Conservation (phyloP, 2,797 vertebrate genomes). For the Microctenopoma stevenorrisi region DNA sequence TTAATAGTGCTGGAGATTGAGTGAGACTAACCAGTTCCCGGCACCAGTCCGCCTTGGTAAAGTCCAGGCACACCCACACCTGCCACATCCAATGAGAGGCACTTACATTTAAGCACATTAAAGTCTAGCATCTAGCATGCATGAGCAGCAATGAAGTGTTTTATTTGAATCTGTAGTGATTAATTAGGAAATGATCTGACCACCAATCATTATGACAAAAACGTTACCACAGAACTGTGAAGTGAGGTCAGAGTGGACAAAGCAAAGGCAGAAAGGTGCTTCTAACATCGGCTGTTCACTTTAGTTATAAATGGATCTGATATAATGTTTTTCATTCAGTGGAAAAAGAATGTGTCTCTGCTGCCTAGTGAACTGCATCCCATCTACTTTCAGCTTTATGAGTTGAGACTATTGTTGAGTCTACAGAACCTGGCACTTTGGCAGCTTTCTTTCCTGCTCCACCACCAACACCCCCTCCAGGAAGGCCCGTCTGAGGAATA, state of each 20-base stretch:
- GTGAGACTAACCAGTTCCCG: conserved; percentile 87
- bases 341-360: conserved; percentile 18
- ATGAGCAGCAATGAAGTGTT: not conserved
- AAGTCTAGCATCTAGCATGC: not conserved
- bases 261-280: conserved; percentile 1
- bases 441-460: conserved; percentile 82
- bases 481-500: conserved; percentile 88
- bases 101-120: conserved; percentile 6
- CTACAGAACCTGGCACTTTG: conserved; percentile 88
- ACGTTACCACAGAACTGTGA: not conserved
- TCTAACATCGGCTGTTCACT: not conserved
- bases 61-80: conserved; percentile 94
- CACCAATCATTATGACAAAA: not conserved
- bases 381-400: conserved; percentile 38
- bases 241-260: conserved; percentile 13
- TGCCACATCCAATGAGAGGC: conserved; percentile 62
- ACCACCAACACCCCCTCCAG: conserved; percentile 82
- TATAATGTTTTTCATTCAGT: conserved; percentile 6
- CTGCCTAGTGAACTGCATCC: conserved; percentile 40
- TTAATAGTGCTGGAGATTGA: conserved; percentile 14
- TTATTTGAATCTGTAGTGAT: not conserved
- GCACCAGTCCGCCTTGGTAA: conserved; percentile 91
- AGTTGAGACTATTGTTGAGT: conserved; percentile 49
- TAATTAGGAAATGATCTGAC: not conserved
- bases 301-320: too few species aligned